These are phyloP conservation scores for Pachycephus smyrnensis DNA, from an alignment of 2,888 invertebrate species.

Conservation along the genomic window DNA sequence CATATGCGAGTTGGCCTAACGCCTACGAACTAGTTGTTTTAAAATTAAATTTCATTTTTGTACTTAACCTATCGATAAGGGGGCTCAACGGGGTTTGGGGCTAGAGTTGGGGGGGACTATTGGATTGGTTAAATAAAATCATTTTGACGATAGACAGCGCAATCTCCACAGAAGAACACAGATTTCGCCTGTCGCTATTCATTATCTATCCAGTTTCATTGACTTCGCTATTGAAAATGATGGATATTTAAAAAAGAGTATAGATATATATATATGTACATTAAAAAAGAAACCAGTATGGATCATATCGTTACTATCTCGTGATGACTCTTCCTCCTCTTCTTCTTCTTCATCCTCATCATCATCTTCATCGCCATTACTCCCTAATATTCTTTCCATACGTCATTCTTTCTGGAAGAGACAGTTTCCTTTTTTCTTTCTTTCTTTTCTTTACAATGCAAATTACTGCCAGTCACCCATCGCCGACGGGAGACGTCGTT, in stretches of 20 bases:
- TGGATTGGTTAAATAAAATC: slow-evolving; percentile 26
- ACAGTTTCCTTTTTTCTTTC: slow-evolving; percentile 27
- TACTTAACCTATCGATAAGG: slow-evolving; percentile 33
- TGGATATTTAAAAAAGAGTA: not conserved
- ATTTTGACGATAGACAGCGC: slow-evolving; percentile 23
- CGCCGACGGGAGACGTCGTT: slow-evolving; percentile 24
- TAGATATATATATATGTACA: not conserved
- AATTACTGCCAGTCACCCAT: not conserved
- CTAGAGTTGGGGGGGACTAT: not conserved
- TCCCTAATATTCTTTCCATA: not conserved
- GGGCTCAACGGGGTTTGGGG: not conserved
- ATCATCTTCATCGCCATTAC: not conserved
- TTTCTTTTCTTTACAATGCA: not conserved
- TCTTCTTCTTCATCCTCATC: not conserved
- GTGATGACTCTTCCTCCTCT: not conserved
- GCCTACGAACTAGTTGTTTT: not conserved
- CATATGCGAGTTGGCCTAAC: not conserved
- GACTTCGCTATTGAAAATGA: slow-evolving; percentile 9
- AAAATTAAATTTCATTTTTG: slow-evolving; percentile 26
- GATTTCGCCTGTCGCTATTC: slow-evolving; percentile 18
- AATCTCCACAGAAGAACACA: slow-evolving; percentile 33
- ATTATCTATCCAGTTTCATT: slow-evolving; percentile 14
- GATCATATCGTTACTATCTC: not conserved
- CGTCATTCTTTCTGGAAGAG: slow-evolving; percentile 27
- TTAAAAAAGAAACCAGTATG: not conserved